Conservation (phyloP, 2,797 vertebrate species). For the Saxicola maurus region DNA sequence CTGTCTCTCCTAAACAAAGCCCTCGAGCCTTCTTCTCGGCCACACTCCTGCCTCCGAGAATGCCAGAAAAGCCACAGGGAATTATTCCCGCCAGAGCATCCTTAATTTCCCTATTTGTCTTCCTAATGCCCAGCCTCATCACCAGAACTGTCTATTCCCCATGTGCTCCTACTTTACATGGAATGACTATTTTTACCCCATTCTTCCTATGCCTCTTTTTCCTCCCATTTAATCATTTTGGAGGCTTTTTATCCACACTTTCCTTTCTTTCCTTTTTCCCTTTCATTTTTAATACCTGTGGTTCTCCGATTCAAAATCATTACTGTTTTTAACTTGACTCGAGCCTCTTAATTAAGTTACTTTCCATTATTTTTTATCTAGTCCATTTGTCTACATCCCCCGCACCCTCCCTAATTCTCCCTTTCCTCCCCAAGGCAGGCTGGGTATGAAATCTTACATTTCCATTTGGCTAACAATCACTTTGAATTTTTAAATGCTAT, state of each 20-base stretch:
- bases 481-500: conserved; percentile 72
- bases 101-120: conserved; percentile 45
- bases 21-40: background rate
- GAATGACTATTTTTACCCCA: conserved; percentile 8
- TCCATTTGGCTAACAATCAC: conserved; percentile 64
- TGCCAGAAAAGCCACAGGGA: conserved; percentile 21
- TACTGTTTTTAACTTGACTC: conserved; percentile 50
- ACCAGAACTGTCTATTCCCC: background rate
- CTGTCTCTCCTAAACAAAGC: conserved; percentile 21
- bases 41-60: conserved; percentile 14
- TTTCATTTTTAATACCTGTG: conserved; percentile 30
- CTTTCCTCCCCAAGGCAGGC: conserved; percentile 55
- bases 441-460: conserved; percentile 69
- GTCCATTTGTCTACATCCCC: conserved; percentile 57
- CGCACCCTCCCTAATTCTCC: conserved; percentile 26
- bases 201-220: conserved; percentile 37
- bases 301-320: conserved; percentile 41
- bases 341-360: conserved; percentile 66
- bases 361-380: conserved; percentile 70
- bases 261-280: background rate
- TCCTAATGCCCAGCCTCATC: conserved; percentile 26
- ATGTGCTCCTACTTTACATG: background rate
- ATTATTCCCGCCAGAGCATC: conserved; percentile 8
- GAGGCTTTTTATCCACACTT: conserved; percentile 11
- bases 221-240: conserved; percentile 45